Base-by-base conservation (phyloP, 1,140 invertebrate species). In the Halesus radiatus region DNA sequence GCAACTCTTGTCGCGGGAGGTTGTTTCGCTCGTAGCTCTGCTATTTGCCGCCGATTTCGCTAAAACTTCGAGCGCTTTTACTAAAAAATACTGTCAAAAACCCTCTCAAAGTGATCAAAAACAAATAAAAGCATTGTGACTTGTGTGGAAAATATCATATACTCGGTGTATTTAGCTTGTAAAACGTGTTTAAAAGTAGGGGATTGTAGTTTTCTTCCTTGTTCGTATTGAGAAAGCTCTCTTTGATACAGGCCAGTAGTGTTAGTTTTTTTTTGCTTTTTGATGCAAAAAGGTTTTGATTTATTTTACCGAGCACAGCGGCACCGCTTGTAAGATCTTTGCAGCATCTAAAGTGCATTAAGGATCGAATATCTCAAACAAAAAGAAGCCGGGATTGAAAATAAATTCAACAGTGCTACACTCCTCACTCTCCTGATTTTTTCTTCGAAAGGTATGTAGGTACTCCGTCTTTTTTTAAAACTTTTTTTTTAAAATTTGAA, bases 231-330 rank as follows among this genome's bases (percentile, higher is more conserved):
- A 60, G 56, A 60, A 60, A 60, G 56, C 56, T 60, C 54, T 23
- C 56, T 20, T 23, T 20, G 56, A 22, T 23, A 23, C n/a, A 60
- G 20, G 18, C 7, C 18, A 22, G 18, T 22, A 22, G 18, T 22
- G 56, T 60, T 60, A 22, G 56, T 60, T 18, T 60, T 56, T 18
- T 60, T 60, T 60, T 60, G 18, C 18, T 23, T 60, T 60, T 60
- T 20, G 56, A 60, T 60, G 56, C 56, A 60, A 60, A 60, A 60
- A 60, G 56, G 18, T 60, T 60, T 60, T 60, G 56, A 60, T 60
- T 22, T 23, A 45, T 45, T 45, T 45, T 45, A 13, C 56, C 18
- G 16, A 60, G 18, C 23, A 60, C 56, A 13, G 56, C 56, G 8
- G 56, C 56, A 23, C 18, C 2, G 56, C 18, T 60, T 20, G 18